These are phyloP conservation scores for Ctenosaura bakeri DNA, from an alignment of 2,797 vertebrate species.

Conservation along the genomic window DNA sequence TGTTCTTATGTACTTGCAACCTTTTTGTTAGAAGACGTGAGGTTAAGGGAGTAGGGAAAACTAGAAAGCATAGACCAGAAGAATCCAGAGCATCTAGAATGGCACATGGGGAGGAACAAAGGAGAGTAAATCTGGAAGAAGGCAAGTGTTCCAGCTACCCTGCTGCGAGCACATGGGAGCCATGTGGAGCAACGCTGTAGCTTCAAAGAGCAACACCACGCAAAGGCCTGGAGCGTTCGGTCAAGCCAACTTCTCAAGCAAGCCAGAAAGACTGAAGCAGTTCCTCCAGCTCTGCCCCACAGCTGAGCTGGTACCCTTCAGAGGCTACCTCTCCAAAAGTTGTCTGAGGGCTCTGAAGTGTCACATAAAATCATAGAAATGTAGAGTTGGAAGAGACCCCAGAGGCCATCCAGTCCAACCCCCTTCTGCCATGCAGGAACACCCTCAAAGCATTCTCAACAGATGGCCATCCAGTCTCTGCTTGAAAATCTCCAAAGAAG, in stretches of 20 bases:
- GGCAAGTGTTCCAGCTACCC: not conserved
- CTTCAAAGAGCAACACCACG: not conserved
- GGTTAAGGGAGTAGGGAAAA: not conserved
- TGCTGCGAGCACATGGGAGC: not conserved
- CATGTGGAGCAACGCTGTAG: not conserved
- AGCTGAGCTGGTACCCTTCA: no score
- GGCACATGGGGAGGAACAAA: constrained; percentile 1
- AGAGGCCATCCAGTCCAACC: no score
- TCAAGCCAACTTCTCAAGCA: not conserved
- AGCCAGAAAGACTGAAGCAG: not conserved
- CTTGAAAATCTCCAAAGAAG: no score
- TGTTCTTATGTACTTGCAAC: not conserved
- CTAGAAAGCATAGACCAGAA: not conserved
- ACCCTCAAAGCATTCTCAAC: no score
- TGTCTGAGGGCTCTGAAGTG: not conserved
- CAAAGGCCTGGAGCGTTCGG: not conserved
- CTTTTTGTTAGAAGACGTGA: not conserved
- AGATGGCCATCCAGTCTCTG: no score
- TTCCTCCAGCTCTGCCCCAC: not conserved
- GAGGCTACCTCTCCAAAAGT: not conserved
- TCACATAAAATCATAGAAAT: not conserved
- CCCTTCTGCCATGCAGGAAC: no score
- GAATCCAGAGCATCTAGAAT: no score
- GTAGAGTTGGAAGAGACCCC: no score
- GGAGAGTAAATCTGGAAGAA: not conserved